These are phyloP conservation scores for Actinernus sp. DNA, from an alignment of 92 coral and sea anemone species.

Conservation along the genomic window DNA sequence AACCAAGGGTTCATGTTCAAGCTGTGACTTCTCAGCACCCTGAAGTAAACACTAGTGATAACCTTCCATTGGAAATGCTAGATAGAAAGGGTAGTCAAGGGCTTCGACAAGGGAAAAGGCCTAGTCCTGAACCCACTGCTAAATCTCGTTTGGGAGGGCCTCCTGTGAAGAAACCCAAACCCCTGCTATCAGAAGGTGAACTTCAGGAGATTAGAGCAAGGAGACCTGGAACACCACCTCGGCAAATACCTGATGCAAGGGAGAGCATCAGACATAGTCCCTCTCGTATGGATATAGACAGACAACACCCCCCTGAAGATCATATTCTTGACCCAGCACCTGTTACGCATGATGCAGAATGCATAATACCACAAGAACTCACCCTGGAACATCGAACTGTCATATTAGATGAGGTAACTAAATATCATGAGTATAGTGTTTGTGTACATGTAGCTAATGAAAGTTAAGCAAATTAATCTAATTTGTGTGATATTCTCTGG, in stretches of 20 bases:
- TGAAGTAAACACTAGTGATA: not conserved
- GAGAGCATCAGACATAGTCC: not conserved
- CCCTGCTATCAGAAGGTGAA: conserved; percentile 74
- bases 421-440: no score
- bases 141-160: conserved; percentile 50
- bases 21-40: not conserved
- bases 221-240: conserved; percentile 63
- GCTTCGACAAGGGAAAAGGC: not conserved
- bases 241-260: not conserved
- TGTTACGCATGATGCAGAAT: conserved; percentile 41
- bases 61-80: no score
- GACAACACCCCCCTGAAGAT: conserved; percentile 20
- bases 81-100: no score
- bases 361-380: conserved; percentile 95
- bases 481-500: no score
- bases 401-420: conserved; percentile 85
- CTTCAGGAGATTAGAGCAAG: conserved; percentile 62
- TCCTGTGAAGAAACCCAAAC: conserved; percentile 70
- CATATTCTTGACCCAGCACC: not conserved
- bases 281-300: no score
- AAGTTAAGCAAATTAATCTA: no score
- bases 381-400: conserved; percentile 82
- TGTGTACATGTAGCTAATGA: no score
- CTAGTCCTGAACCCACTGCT: not conserved
- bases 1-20: not conserved